A percentile compares a stretch with the other conserved stretches of the same genome.
phyloP scores from a whole-genome alignment of 2,113 vertebrate species.

The Pristiophorus japonicus region DNA sequence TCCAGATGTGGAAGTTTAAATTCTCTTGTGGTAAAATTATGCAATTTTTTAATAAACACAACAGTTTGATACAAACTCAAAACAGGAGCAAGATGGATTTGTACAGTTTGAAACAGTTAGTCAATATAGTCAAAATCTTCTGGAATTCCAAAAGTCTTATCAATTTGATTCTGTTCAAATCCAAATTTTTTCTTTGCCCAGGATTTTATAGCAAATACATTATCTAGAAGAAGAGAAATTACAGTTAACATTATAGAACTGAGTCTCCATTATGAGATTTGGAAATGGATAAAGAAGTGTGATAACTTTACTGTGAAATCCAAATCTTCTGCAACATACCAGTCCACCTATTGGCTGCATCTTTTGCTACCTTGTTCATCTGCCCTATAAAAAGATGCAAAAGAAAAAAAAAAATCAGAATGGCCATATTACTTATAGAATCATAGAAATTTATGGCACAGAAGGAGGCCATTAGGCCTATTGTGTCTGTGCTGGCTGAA shows the following conservation, averaged over 20 bases:
- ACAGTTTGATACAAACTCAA: not conserved
- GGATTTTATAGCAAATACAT: slow-evolving; percentile 89
- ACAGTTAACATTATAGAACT: slow-evolving; percentile 41
- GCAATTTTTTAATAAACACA: not conserved
- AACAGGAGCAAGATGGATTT: not conserved
- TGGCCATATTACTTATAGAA: no score
- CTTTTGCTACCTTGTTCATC: slow-evolving; percentile 76
- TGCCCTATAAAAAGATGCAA: slow-evolving; percentile 65
- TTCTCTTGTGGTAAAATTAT: not conserved
- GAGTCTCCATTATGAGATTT: slow-evolving; percentile 39
- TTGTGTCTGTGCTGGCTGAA: no score
- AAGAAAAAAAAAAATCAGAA: slow-evolving; percentile 24
- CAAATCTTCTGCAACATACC: slow-evolving; percentile 56
- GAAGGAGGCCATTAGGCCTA: no score
- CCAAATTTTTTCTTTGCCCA: slow-evolving; percentile 96
- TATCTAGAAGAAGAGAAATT: slow-evolving; percentile 65
- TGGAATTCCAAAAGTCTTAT: slow-evolving; percentile 94
- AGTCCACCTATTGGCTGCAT: slow-evolving; percentile 91
- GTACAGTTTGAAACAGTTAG: slow-evolving; percentile 48
- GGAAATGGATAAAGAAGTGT: slow-evolving; percentile 6
- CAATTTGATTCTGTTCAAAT: slow-evolving; percentile 79
- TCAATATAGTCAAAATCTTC: slow-evolving; percentile 96
- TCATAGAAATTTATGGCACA: no score
- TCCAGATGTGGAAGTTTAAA: not conserved
- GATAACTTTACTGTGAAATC: not conserved